A percentile compares a stretch with the other conserved stretches of the same genome.
Conservation (phyloP, 2,888 invertebrate genomes). For the Chloroclystis v-ata region DNA sequence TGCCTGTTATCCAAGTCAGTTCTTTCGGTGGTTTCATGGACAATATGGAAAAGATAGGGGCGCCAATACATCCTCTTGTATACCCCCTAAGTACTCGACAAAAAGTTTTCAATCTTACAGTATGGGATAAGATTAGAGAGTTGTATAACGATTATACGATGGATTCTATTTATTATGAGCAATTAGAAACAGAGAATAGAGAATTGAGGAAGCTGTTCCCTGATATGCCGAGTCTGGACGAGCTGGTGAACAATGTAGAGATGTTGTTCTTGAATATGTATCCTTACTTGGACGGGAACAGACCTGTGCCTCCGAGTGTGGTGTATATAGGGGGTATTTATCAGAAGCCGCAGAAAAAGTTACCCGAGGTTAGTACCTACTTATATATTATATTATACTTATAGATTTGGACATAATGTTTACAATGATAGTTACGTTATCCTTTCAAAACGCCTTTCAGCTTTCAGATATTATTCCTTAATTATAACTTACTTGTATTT, state of each 20-base stretch:
- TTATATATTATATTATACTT: too few relatives aligned
- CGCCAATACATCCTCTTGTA: constrained; percentile 31
- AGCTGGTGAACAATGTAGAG: constrained; percentile 35
- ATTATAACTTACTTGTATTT: too few relatives aligned
- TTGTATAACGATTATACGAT: constrained; percentile 27
- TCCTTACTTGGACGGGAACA: constrained; percentile 35
- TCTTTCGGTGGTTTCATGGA: constrained; percentile 31
- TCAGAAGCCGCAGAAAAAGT: too few relatives aligned
- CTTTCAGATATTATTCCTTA: too few relatives aligned
- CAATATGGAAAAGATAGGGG: constrained; percentile 31
- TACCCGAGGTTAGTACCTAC: too few relatives aligned
- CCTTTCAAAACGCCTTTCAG: too few relatives aligned
- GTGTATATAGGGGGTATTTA: too few relatives aligned
- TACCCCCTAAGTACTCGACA: constrained; percentile 29
- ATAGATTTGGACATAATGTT: too few relatives aligned
- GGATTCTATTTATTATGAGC: constrained; percentile 16
- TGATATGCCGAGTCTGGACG: constrained; percentile 34
- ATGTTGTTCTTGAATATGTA: constrained; percentile 37
- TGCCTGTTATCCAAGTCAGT: constrained; percentile 34
- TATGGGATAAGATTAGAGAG: constrained; percentile 30
- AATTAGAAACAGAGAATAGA: constrained; percentile 22
- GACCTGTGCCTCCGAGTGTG: constrained; percentile 40
- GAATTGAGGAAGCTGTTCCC: constrained; percentile 3
- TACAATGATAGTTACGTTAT: too few relatives aligned
- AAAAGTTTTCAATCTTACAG: constrained; percentile 23